Conservation (phyloP, 2,113 vertebrate genomes). For the Chloroceryle aenea region DNA sequence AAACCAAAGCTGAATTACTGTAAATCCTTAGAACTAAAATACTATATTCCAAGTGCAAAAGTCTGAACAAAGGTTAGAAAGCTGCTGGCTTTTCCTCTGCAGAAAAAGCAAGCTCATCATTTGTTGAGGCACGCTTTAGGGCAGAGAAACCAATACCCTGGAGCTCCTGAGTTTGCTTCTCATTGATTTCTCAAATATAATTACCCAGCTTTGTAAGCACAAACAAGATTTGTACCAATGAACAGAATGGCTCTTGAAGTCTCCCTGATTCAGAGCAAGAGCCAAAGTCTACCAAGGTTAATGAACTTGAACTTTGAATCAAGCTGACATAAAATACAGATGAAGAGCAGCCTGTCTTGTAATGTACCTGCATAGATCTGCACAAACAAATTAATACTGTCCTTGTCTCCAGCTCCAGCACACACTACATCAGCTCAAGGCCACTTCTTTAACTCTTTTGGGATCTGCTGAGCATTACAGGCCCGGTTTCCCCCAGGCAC, state of each 20-base stretch:
- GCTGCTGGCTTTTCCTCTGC: neutral
- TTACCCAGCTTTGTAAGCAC: neutral
- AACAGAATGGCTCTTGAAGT: neutral
- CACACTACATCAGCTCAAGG: neutral
- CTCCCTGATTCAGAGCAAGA: neutral
- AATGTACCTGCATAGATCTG: neutral
- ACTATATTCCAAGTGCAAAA: neutral
- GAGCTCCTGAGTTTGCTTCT: neutral
- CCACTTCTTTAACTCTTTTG: neutral
- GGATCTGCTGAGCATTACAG: neutral
- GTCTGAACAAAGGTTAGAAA: neutral
- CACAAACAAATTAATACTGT: neutral
- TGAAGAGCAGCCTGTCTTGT: neutral
- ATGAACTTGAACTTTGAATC: neutral
- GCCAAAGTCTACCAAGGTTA: neutral
- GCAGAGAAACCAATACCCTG: neutral
- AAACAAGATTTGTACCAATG: neutral
- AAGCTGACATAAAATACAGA: neutral
- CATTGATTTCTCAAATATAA: neutral
- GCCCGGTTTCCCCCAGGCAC: fast-evolving
- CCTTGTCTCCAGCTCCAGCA: neutral
- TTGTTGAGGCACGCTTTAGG: neutral
- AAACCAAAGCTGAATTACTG: neutral
- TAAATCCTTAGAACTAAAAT: neutral
- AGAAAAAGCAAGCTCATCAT: neutral